Conservation (phyloP, 2,797 vertebrate species). For the Lutjanus argentimaculatus region DNA sequence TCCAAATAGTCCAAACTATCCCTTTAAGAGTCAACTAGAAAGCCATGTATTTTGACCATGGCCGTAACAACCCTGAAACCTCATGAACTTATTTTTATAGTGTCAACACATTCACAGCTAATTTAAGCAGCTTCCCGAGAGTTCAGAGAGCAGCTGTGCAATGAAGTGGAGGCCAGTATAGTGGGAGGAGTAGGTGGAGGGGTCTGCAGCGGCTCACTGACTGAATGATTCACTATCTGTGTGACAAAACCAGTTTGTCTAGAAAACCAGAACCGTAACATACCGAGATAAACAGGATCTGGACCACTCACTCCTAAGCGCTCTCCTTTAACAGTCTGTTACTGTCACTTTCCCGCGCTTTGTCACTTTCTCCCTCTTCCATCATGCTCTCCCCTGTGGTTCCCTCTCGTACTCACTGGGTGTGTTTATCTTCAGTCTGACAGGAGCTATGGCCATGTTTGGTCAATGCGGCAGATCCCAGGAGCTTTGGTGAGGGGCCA, state of each 20-base stretch:
- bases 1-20: neutral
- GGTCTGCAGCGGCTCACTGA: constrained; percentile 29
- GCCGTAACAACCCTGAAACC: constrained; percentile 42
- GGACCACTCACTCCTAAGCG: neutral
- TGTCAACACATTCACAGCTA: constrained; percentile 66
- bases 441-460: constrained; percentile 87
- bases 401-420: constrained; percentile 53
- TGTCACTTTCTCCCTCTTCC: constrained; percentile 52
- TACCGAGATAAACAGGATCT: constrained; percentile 22
- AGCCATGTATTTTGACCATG: constrained; percentile 12
- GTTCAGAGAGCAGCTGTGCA: constrained; percentile 59
- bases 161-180: constrained; percentile 20
- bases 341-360: constrained; percentile 55
- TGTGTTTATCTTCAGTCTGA: constrained; percentile 85
- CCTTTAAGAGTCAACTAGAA: constrained; percentile 25
- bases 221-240: constrained; percentile 30
- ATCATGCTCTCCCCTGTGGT: constrained; percentile 50
- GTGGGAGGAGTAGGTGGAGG: constrained; percentile 30
- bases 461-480: constrained; percentile 83
- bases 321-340: constrained; percentile 24
- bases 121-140: constrained; percentile 67
- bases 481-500: constrained; percentile 78
- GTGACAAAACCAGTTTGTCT: constrained; percentile 31
- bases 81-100: constrained; percentile 64
- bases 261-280: constrained; percentile 15